These are phyloP conservation scores for Tolypeutes matacus DNA, from an alignment of 2,797 vertebrate species.

Conservation along the genomic window DNA sequence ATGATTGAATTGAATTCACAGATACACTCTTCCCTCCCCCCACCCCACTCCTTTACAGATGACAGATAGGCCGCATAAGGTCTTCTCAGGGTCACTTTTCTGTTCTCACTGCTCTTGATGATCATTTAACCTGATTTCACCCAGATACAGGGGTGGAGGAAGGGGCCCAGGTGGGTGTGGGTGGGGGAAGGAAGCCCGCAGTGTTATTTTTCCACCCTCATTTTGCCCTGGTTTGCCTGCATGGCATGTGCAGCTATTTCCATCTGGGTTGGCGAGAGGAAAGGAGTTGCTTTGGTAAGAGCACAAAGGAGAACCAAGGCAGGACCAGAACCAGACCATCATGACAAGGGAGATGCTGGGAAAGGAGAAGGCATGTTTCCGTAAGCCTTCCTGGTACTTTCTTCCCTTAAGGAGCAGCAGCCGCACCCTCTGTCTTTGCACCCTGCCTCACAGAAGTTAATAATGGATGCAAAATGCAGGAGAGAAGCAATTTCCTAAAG, in stretches of 20 bases:
- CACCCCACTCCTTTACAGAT: not conserved
- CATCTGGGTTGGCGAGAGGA: not conserved
- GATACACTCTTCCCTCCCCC: rapidly evolving
- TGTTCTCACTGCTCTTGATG: not conserved
- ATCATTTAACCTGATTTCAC: not conserved
- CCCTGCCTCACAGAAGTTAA: not conserved
- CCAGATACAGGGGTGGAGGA: not conserved
- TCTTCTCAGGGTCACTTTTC: not conserved
- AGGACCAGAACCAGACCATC: not conserved
- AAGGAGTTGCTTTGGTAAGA: not conserved
- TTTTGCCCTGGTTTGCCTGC: not conserved
- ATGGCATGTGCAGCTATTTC: not conserved
- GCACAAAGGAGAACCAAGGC: not conserved
- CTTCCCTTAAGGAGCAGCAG: not conserved
- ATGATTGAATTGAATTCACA: not conserved
- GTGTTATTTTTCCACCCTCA: not conserved
- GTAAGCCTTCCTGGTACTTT: not conserved
- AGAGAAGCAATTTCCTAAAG: not conserved
- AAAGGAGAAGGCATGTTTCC: not conserved
- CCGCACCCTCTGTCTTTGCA: not conserved
- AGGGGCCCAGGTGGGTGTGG: not conserved
- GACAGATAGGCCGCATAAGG: not conserved
- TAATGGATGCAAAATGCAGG: not conserved
- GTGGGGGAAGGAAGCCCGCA: not conserved
- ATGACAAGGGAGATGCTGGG: not conserved